Base-by-base conservation (phyloP, 2,888 invertebrate genomes). In the Scaptomyza tumidula region DNA sequence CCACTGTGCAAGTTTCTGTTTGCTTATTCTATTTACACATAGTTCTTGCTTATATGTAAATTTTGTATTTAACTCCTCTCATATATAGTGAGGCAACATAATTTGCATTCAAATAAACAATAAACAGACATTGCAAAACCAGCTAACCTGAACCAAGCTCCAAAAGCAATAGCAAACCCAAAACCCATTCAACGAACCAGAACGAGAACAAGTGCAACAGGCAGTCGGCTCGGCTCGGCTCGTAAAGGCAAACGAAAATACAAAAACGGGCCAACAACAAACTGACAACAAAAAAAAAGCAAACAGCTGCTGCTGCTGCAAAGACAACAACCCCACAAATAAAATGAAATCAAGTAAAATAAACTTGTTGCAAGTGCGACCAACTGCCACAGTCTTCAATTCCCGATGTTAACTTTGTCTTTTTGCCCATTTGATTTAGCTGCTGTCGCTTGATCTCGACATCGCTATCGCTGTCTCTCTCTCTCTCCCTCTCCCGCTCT, bases 351-450 rank as follows among this genome's bases (percentile, higher is more conserved):
- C 6, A 27, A 70, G 16, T 43, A 53, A 65, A 61, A 31, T 45
- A 75, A 81, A 82, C 79, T 79, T 63, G 74, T 71, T 79, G 80
- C 71, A 68, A 35, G 59, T 64, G 79, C 66, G 79, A 67, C 71
- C 69, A 75, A 70, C 67, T 73, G 70, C 73, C 76, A 64, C 62
- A 79, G 68, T 71, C 63, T 56, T 39, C 57, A 14, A 54, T 43
- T 27, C 54, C 43, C 52, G 43, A 24, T 14, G 54, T 48, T 33
- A 19, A 35, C 50, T 43, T 33, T 44, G 35, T 31, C 56, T 59
- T 49, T 41, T 29, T 29, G 48, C 14, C 44, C 14, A 33, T 49
- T 67, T 58, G 61, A 43, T 62, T 58, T 59, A 68, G 53, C 60
- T 74, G 62, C 56, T 63, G 46, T 48, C 54, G 49, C 27, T 52